Evolutionary conservation across 2,113 vertebrate genomes (phyloP).

Genomic region (Scytalopus superciliaris): DNA sequence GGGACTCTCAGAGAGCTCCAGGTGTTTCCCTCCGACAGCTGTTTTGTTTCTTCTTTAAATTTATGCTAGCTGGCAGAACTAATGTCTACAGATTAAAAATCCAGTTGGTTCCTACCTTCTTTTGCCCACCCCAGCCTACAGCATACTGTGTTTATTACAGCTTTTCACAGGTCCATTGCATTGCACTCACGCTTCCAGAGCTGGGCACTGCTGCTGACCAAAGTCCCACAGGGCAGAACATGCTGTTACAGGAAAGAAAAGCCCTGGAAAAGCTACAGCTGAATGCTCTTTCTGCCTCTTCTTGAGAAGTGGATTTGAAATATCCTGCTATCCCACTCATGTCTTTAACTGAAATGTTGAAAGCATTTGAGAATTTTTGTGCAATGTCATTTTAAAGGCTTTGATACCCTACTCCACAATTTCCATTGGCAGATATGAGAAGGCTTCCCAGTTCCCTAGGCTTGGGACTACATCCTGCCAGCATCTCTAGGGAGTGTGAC

Average conservation of each 20-base stretch:
- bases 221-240: background rate
- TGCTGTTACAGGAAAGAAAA: background rate
- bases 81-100: background rate
- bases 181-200: background rate
- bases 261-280: background rate
- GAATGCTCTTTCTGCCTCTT: background rate
- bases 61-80: background rate
- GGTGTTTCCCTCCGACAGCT: constrained; percentile 42
- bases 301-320: background rate
- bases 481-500: background rate
- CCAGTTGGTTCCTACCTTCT: background rate
- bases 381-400: background rate
- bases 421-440: background rate
- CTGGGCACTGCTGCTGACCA: background rate
- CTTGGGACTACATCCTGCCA: accelerated
- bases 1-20: background rate
- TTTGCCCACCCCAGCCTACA: background rate
- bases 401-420: background rate
- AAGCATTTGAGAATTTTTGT: background rate
- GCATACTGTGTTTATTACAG: background rate
- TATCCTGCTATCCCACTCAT: background rate
- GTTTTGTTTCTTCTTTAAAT: background rate
- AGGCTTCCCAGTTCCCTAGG: background rate
- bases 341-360: background rate
- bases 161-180: background rate